Base-by-base conservation (phyloP, 2,888 invertebrate genomes). In the Leptothorax acervorum region DNA sequence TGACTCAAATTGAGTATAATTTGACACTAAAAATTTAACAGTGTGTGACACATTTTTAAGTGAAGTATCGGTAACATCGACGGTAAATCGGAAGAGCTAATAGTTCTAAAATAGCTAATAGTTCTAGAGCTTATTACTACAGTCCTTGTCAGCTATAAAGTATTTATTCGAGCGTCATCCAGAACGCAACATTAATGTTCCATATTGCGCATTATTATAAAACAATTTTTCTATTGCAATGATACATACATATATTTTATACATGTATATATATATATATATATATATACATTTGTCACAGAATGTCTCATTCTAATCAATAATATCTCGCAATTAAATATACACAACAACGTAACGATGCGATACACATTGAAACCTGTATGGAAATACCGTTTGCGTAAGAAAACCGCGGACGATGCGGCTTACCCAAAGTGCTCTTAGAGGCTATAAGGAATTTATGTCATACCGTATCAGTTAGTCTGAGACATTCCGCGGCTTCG, bases 71-170 rank as follows among this genome's bases (percentile, higher is more conserved):
- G 82, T 42, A 78, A 88, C 87, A 82, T 63, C 57, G 79, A 68
- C 68, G 79, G 84, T 89, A 89, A 89, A 89, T 89, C 87, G 87
- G 76, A 83, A 89, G 84, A 86, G 82, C 84, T 89, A 89, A 89
- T 89, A 71, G 70, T 81, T 84, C 73, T 23, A 23, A 23, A 23
- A 23, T 23, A 23, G 23, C 23, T 23, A 23, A 23, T 23, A 23
- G 0, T 23, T 23, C 23, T 23, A 23, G 23, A 23, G 23, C 23
- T 23, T 23, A 23, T 23, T 23, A 23, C 23, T 23, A 23, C 23
- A 23, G 23, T 23, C 39, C 74, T 79, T 74, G 79, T 85, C 71
- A 79, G 15, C 84, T 83, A 89, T 88, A 85, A 89, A 85, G 70
- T 78, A 89, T 87, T 84, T 83, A 71, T 74, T 84, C 66, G 63